These are phyloP conservation scores for Pipra filicauda DNA, from an alignment of 2,113 vertebrate species.

Conservation along the genomic window DNA sequence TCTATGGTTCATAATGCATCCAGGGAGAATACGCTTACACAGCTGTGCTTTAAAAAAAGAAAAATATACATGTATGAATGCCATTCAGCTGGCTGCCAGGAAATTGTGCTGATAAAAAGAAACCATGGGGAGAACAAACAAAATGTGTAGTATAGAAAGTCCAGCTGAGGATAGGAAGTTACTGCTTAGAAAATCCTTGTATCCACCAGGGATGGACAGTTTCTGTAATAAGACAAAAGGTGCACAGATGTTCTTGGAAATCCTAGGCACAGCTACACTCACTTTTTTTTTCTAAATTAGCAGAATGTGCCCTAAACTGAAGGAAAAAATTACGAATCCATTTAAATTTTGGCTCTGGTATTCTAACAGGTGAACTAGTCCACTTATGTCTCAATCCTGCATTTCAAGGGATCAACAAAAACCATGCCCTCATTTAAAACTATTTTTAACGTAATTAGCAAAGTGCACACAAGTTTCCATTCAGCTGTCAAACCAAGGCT, in stretches of 20 bases:
- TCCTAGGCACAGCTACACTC: neutral
- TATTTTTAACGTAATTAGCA: neutral
- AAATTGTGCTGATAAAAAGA: slow-evolving; percentile 2
- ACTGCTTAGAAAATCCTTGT: neutral
- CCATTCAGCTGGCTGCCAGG: neutral
- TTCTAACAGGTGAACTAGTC: neutral
- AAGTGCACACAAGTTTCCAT: neutral
- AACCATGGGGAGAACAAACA: neutral
- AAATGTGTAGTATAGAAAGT: neutral
- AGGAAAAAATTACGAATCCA: neutral
- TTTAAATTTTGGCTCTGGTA: neutral
- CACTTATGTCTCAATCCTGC: neutral
- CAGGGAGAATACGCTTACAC: neutral
- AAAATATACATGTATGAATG: neutral
- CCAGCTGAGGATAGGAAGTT: neutral
- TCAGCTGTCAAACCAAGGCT: neutral
- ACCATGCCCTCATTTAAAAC: neutral
- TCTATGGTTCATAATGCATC: neutral
- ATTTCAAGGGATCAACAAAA: slow-evolving; percentile 2
- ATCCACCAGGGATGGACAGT: neutral
- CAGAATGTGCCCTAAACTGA: neutral
- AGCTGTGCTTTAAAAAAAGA: neutral
- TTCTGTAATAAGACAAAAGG: neutral
- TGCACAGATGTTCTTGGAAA: neutral
- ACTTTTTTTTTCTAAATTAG: neutral